Conservation (phyloP, 1,140 invertebrate genomes). For the Drosophila malerkotliana region DNA sequence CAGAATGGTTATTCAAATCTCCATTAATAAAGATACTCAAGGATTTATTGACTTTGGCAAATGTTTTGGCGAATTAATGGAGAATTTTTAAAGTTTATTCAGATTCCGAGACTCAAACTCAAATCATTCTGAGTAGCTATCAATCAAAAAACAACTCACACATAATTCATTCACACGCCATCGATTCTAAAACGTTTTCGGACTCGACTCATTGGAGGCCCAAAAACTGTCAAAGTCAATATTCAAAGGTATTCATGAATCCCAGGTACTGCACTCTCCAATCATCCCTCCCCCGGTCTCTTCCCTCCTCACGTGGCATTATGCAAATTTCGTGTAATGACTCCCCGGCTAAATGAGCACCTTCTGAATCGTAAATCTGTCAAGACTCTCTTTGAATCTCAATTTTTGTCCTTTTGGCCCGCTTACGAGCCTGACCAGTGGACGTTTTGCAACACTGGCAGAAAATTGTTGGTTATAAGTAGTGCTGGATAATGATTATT, state of each 20-base stretch:
- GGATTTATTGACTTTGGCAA: not conserved
- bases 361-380: conserved; percentile 41
- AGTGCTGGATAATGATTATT: no score
- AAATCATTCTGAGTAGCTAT: conserved; percentile 16
- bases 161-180: conserved; percentile 44
- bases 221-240: not conserved
- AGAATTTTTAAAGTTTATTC: not conserved
- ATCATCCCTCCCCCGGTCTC: no score
- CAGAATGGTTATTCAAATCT: conserved; percentile 3
- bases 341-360: conserved; percentile 31
- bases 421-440: not conserved
- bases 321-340: conserved; percentile 32
- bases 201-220: not conserved
- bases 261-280: not conserved
- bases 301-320: conserved; percentile 13
- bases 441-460: not conserved
- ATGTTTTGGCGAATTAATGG: not conserved
- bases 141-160: conserved; percentile 6
- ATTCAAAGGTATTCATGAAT: conserved; percentile 26
- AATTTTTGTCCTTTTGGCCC: not conserved
- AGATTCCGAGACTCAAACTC: not conserved
- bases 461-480: not conserved
- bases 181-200: conserved; percentile 8
- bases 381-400: conserved; percentile 11
- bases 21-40: not conserved